These are phyloP conservation scores for Erebia epiphron DNA, from an alignment of 2,888 invertebrate genomes.

Conservation along the genomic window DNA sequence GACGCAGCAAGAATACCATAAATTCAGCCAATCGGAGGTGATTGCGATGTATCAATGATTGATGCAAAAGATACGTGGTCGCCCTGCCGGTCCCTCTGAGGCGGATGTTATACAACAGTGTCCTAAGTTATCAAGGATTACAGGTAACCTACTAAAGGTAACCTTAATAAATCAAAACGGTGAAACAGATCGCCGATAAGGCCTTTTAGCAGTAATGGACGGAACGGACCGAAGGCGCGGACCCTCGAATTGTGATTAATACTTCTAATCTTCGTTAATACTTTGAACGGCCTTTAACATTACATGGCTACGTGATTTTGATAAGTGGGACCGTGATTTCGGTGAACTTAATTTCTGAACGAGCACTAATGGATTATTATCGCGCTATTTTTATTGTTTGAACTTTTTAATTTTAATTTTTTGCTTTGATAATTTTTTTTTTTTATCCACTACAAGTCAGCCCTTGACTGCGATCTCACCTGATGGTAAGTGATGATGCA, in stretches of 20 bases:
- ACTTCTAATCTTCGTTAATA: constrained; percentile 36
- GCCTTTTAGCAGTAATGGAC: constrained; percentile 65
- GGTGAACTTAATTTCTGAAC: neutral
- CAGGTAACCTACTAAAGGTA: constrained; percentile 44
- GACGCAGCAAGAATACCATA: too few species aligned
- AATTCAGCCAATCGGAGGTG: too few species aligned
- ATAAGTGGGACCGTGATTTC: constrained; percentile 19
- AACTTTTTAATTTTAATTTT: neutral
- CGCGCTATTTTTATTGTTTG: neutral
- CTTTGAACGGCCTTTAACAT: constrained; percentile 35
- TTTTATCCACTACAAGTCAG: too few species aligned
- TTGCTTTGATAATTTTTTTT: too few species aligned
- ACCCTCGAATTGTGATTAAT: constrained; percentile 38
- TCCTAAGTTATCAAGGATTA: constrained; percentile 13
- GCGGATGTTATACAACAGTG: neutral
- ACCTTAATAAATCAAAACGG: constrained; percentile 64
- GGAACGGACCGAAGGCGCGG: constrained; percentile 22
- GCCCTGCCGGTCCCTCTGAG: too few species aligned
- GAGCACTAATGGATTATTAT: constrained; percentile 6
- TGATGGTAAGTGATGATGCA: too few species aligned
- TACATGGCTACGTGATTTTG: constrained; percentile 23
- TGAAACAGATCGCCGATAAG: constrained; percentile 62
- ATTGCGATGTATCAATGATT: too few species aligned
- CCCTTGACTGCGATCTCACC: too few species aligned
- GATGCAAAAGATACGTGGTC: too few species aligned